These are phyloP conservation scores for Arothron firmamentum DNA, from an alignment of 2,113 vertebrate genomes.

Conservation along the genomic window DNA sequence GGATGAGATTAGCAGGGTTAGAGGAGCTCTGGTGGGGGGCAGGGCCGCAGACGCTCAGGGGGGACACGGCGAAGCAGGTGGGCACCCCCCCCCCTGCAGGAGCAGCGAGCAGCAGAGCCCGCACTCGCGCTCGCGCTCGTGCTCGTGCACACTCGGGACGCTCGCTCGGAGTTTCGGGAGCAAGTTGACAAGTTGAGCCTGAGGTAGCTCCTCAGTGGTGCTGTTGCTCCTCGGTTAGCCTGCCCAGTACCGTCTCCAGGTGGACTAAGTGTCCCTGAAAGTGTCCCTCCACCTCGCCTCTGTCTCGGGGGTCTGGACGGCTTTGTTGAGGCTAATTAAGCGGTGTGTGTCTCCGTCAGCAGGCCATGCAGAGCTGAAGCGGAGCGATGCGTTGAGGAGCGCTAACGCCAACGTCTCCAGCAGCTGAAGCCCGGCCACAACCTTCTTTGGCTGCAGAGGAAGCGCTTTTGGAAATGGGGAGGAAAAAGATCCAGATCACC, in stretches of 20 bases:
- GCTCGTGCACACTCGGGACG: conserved; percentile 3
- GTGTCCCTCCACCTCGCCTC: too few relatives aligned
- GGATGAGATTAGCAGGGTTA: conserved; percentile 66
- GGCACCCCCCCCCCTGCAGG: conserved; percentile 14
- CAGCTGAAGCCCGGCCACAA: conserved; percentile 67
- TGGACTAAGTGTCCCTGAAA: too few relatives aligned
- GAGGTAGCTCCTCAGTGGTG: neutral
- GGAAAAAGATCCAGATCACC: conserved; percentile 98
- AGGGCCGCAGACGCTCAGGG: conserved; percentile 38
- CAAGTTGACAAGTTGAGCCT: conserved; percentile 16
- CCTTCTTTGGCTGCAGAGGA: conserved; percentile 69
- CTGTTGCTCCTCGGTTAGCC: too few relatives aligned
- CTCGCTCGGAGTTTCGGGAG: conserved; percentile 13
- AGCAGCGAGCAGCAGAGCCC: conserved; percentile 13
- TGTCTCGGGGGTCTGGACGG: too few relatives aligned
- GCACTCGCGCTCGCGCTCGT: too few relatives aligned
- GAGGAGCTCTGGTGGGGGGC: conserved; percentile 49
- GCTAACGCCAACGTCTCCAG: conserved; percentile 53
- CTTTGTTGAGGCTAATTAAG: neutral
- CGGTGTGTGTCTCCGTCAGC: conserved; percentile 16
- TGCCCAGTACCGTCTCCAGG: too few relatives aligned
- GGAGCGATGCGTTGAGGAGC: conserved; percentile 78
- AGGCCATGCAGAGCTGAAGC: conserved; percentile 58
- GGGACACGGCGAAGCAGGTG: conserved; percentile 47
- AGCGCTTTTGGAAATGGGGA: conserved; percentile 83